Base-by-base conservation (phyloP, 92 coral and sea anemone genomes). In the Porites lobata region DNA sequence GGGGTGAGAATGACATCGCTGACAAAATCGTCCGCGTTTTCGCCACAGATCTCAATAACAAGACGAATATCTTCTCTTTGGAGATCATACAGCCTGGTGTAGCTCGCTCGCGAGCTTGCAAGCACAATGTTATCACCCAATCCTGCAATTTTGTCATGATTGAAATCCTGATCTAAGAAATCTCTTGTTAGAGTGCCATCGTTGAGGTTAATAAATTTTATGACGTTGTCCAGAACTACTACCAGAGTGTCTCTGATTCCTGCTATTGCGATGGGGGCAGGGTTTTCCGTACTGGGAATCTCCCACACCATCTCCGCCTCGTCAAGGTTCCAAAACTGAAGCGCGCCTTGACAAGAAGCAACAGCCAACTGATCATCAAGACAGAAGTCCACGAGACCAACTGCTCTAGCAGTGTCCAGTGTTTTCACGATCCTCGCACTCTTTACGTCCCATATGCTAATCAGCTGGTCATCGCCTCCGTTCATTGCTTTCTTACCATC, bases 381-480 rank as follows among this genome's bases (percentile, higher is more conserved):
- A 69, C 96, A 94, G 75, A 96, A 86, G 19, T 87, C 75, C 75
- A 98, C 77, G 52, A 82, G 88, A 13, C 92, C 93, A 24, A 98
- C 94, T 54, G 93, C 91, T 59, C 89, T 89, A 1, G 94, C 62
- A 59, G 93, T 90, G 52, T 94, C 95, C 53, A 98, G 72, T 13
- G 93, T 87, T 80, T 92, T 91, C 81, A 94, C 90, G 15, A 91
- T 80, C 63, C 77, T 77, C 22, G 94, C 96, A 59, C 92, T 91
- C 64, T 89, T 90, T 8, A 98, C 95, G 82, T 98, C 95, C 99
- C 99, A 98, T 72, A 98, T 82, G 62, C 89, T 85, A 66, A 98
- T 90, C 72, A 86, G 73, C 85, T 81, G 92, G 87, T 92, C 96
- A 62, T 94, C 86, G 57, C 96, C 90, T 43, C 96, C 98, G 51